These are phyloP conservation scores for Hapalemur alaotrensis DNA, from an alignment of 2,797 vertebrate genomes.

Conservation along the genomic window DNA sequence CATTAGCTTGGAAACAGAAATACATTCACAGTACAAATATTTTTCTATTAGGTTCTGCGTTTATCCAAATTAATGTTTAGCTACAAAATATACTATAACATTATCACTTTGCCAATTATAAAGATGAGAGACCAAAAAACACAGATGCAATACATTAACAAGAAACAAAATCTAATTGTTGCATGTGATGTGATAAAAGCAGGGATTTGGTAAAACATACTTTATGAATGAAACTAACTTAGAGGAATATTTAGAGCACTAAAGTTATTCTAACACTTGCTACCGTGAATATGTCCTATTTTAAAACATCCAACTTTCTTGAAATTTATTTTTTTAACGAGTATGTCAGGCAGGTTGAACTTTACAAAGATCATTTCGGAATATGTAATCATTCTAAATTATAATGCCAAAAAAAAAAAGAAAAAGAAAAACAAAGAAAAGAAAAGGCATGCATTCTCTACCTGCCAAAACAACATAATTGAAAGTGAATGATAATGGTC, in stretches of 20 bases:
- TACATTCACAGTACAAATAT: background rate
- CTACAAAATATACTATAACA: background rate
- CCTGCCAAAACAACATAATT: background rate
- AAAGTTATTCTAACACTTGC: background rate
- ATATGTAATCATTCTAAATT: background rate
- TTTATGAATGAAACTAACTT: slow-evolving; percentile 20
- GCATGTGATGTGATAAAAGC: background rate
- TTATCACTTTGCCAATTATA: background rate
- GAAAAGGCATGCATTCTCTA: background rate
- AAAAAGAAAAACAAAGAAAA: too few species aligned
- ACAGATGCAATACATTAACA: background rate
- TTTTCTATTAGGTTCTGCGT: background rate
- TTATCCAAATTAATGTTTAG: background rate
- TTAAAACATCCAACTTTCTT: background rate
- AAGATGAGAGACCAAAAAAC: background rate
- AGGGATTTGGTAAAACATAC: background rate
- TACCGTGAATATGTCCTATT: background rate
- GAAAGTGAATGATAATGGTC: background rate
- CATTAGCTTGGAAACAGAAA: background rate
- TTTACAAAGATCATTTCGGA: background rate
- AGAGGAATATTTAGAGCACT: background rate
- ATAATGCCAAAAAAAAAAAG: background rate
- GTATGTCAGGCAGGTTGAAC: background rate
- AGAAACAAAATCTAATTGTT: background rate
- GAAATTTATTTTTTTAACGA: slow-evolving; percentile 15